Evolutionary conservation across 2,888 invertebrate species (phyloP), one percentile per base, ranked within the genome.

Genomic region (Clusia tigrina): DNA sequence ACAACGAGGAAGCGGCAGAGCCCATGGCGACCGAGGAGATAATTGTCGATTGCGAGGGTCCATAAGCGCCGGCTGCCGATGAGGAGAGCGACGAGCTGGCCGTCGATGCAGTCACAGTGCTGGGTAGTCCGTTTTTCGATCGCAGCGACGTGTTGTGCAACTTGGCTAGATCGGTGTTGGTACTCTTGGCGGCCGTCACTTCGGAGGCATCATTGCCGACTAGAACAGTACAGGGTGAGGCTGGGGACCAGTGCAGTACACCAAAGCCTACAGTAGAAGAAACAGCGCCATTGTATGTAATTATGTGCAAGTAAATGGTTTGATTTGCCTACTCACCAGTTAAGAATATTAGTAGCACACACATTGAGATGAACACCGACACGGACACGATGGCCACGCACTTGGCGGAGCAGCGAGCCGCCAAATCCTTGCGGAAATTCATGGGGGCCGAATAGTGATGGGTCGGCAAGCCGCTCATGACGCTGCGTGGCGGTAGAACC

Each of bases 361-460:
- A 89, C 74, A 96, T 88, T 78, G 93, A 88, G 75, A 93, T 89
- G 74, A 93, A 90, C 75, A 95, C 88, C 84, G 93, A 88, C 81
- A 95, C 91, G 82, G 94, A 91, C 72, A 92, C 89, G 81, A 96
- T 92, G 69, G 95, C 94, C 73, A 94, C 90, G 85, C 95, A 94
- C 84, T 93, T 93, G 94, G 96, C 96, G 69, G 94, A 93, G 85
- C 96, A 96, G 77, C 89, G 88, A 74, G 93, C 91, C 63, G 92
- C 90, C 76, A 94, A 86, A 74, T 92, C 93, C 87, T 94, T 94
- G 81, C 92, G 90, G 85, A 94, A 93, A 85, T 93, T 94, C 86
- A 93, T 93, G 77, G 93, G 88, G 73, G 91, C 91, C 70, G 91
- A 89, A 81, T 91, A 92, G 84, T 91, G 91, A 77, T 90, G 89